Percentiles rank a stretch among this genome's conserved stretches.
Evolutionary conservation across 2,797 vertebrate species (phyloP).

Genomic region (Acridotheres tristis): DNA sequence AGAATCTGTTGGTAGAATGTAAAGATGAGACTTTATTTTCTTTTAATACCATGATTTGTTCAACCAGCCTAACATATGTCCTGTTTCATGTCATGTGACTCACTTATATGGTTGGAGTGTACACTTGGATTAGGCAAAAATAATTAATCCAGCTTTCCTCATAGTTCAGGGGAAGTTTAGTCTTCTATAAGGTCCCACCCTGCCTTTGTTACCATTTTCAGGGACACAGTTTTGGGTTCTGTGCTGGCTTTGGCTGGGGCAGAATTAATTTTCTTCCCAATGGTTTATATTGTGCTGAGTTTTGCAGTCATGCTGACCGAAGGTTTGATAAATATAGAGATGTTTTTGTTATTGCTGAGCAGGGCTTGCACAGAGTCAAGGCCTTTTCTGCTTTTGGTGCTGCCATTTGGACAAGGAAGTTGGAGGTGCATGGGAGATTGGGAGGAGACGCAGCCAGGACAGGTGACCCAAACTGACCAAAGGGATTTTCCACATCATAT

Average conservation of each 20-base stretch:
- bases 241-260: not conserved
- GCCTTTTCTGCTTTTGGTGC: not conserved
- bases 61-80: not conserved
- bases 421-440: not conserved
- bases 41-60: not conserved
- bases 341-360: not conserved
- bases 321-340: not conserved
- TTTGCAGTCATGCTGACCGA: not conserved
- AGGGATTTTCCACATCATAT: not conserved
- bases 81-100: not conserved
- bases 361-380: not conserved
- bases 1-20: not conserved
- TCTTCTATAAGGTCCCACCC: not conserved
- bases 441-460: not conserved
- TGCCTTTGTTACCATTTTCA: not conserved
- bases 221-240: not conserved
- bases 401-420: not conserved
- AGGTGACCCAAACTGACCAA: not conserved
- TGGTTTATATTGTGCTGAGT: fast-evolving
- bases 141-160: not conserved
- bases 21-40: not conserved
- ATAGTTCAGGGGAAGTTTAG: not conserved
- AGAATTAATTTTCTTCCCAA: not conserved
- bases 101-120: not conserved
- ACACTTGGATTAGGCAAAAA: not conserved